Base-by-base conservation (phyloP, 2,113 vertebrate genomes). In the Pithys albifrons region DNA sequence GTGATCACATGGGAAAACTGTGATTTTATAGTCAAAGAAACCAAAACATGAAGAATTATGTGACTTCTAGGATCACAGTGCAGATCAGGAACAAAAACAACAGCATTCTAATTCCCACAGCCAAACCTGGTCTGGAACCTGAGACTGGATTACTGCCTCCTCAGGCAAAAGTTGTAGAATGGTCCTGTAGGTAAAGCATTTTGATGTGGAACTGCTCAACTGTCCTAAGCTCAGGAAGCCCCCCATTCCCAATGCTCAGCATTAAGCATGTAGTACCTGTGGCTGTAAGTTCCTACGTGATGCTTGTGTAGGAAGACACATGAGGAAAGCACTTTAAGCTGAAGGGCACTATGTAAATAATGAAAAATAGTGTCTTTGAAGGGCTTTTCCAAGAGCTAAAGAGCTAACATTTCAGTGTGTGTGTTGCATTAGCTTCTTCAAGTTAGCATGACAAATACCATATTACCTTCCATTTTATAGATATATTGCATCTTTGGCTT, bases 381-480 rank as follows among this genome's bases (percentile, higher is more conserved):
- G 18, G 8, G 12, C 3, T 74, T 89, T 89, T 72, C 15, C 37
- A 61, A 83, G 41, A 6, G 1, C 29, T 82, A 19, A 58, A 78
- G 37, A 88, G 19, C 33, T 59, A 49, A 28, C 14, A 24, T 85
- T 84, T 87, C 46, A 43, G 41, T 79, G 11, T 45, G 27, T 19
- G 9, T 76, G 64, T 57, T 88, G 51, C 11, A 4, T 55, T 80
- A 51, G n/a, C 24, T 65, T 88, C 46, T 39, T 71, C 31, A 37
- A 31, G 48, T 57, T 45, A 71, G 43, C 4, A 1, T 79, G 59
- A 75, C 23, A 75, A 88, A 85, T 43, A 23, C 14, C 69, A 59
- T 67, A 97, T 96, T 94, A 64, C 93, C 95, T 97, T 81, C 49
- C 81, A 18, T 85, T 97, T 98, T 88, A 80, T 85, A 98, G 98